Percentiles rank a stretch among this genome's conserved stretches.
Conservation (phyloP, 2,113 vertebrate genomes). For the Nyctereutes procyonoides region DNA sequence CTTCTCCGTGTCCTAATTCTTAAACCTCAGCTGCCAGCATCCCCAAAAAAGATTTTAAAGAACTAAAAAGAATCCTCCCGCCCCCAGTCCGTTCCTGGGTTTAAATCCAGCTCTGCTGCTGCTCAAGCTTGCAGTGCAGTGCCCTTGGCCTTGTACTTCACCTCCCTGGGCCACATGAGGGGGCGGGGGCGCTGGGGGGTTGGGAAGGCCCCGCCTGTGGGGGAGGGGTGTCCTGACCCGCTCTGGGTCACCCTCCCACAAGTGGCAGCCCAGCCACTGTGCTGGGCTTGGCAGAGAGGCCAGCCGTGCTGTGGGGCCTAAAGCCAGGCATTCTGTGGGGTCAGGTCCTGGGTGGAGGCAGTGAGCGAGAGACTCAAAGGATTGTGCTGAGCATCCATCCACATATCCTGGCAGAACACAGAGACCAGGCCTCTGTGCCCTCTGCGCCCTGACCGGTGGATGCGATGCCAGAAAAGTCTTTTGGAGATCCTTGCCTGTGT, state of each 20-base stretch:
- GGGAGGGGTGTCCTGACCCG: neutral
- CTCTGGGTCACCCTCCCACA: too few relatives aligned
- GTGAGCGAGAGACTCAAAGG: rapidly evolving
- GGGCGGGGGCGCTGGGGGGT: rapidly evolving
- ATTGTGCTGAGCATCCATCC: rapidly evolving
- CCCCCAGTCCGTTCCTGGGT: constrained; percentile 50
- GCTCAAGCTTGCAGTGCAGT: neutral
- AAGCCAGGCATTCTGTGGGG: rapidly evolving
- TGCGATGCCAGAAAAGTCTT: neutral
- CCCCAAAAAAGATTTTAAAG: constrained; percentile 55
- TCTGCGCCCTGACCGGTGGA: neutral
- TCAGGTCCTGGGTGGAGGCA: rapidly evolving
- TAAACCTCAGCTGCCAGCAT: constrained; percentile 52
- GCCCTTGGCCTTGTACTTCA: neutral
- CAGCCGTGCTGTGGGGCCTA: rapidly evolving
- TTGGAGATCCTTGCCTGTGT: neutral
- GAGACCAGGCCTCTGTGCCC: neutral
- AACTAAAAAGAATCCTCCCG: constrained; percentile 61
- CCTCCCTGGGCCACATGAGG: neutral
- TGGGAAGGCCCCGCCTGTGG: neutral
- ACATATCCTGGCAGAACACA: rapidly evolving
- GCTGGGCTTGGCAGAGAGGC: neutral
- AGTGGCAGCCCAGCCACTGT: rapidly evolving
- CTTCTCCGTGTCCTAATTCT: constrained; percentile 39
- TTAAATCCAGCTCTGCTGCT: neutral